These are phyloP conservation scores for Dasysyrphus albostriatus DNA, from an alignment of 2,888 invertebrate species.

Conservation along the genomic window DNA sequence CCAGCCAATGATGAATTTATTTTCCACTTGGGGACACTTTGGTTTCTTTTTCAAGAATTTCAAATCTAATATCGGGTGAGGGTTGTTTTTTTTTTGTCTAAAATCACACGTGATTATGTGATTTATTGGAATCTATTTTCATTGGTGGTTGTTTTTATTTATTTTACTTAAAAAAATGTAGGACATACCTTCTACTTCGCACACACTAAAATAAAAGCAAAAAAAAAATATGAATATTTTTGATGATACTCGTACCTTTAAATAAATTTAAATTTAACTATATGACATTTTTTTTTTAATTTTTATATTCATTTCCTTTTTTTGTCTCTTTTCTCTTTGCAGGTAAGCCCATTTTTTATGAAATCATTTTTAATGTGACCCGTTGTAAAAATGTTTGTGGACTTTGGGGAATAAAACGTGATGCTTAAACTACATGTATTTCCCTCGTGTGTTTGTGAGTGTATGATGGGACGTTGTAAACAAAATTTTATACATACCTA, in stretches of 20 bases:
- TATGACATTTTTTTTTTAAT: background rate
- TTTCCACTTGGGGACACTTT: constrained; percentile 33
- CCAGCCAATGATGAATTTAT: constrained; percentile 12
- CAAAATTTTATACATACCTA: background rate
- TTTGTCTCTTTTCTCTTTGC: constrained; percentile 49
- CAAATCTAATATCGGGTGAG: background rate
- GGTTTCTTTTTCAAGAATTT: background rate
- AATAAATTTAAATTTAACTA: constrained; percentile 38
- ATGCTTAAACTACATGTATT: background rate
- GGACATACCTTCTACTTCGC: background rate
- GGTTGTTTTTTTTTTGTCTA: background rate
- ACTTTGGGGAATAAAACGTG: constrained; percentile 5
- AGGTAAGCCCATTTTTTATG: constrained; percentile 54
- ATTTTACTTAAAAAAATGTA: background rate
- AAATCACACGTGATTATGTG: constrained; percentile 22
- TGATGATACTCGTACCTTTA: constrained; percentile 8
- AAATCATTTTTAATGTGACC: constrained; percentile 12
- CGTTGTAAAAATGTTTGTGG: background rate
- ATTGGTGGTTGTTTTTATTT: constrained; percentile 7
- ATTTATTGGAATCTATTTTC: constrained; percentile 32
- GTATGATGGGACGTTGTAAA: background rate
- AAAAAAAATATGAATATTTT: background rate
- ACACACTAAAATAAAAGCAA: background rate
- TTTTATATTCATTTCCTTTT: constrained; percentile 28
- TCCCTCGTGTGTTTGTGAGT: background rate